Conservation (phyloP, 2,797 vertebrate species). For the Microctenopoma lineatum region DNA sequence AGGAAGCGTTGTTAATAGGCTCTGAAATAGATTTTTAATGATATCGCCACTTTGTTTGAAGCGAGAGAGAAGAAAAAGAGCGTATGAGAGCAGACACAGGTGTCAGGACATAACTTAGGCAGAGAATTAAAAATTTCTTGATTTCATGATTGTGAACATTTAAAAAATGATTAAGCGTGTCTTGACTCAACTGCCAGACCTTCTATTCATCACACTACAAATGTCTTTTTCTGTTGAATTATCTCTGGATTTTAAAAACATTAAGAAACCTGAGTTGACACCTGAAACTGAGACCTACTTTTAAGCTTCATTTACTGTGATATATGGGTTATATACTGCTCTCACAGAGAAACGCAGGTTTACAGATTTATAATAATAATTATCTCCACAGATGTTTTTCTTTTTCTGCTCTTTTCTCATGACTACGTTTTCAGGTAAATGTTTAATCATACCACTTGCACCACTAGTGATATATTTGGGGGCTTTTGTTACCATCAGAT, state of each 20-base stretch:
- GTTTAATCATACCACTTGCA: conserved; percentile 17
- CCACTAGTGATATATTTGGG: conserved; percentile 40
- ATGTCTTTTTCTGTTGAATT: conserved; percentile 34
- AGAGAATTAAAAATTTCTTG: conserved; percentile 18
- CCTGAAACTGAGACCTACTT: conserved; percentile 27
- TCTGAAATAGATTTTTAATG: conserved; percentile 64
- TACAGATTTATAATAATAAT: conserved; percentile 50
- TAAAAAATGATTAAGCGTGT: conserved; percentile 14
- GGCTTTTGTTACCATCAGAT: conserved; percentile 26
- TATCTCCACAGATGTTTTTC: conserved; percentile 45
- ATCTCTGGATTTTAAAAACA: conserved; percentile 26
- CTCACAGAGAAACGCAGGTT: conserved; percentile 35
- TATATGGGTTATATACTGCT: conserved; percentile 41
- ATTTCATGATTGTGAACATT: background rate
- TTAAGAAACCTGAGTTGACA: conserved; percentile 22
- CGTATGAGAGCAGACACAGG: conserved; percentile 58
- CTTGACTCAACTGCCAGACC: conserved; percentile 11
- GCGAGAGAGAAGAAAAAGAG: conserved; percentile 32
- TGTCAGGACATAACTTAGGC: conserved; percentile 32
- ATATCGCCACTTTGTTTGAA: conserved; percentile 47
- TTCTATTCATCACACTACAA: conserved; percentile 22
- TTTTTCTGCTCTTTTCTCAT: conserved; percentile 17
- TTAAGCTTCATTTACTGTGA: conserved; percentile 48
- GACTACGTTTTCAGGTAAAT: conserved; percentile 32
- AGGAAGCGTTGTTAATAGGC: conserved; percentile 60